A percentile compares a stretch with the other conserved stretches of the same genome.
Conservation (phyloP, 2,888 invertebrate species). For the Deroplatys truncata region DNA sequence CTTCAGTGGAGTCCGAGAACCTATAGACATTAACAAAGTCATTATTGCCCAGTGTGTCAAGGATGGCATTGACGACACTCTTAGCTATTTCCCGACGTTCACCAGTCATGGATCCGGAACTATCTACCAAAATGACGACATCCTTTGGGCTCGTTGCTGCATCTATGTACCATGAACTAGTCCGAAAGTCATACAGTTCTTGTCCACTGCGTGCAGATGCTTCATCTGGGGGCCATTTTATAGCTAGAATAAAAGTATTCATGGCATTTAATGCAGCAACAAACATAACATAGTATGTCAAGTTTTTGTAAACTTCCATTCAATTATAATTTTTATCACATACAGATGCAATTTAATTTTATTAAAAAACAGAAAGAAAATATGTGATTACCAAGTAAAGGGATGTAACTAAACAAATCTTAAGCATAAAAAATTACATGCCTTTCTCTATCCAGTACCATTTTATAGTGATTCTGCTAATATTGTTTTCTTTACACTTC, state of each 20-base stretch:
- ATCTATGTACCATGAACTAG: constrained; percentile 54
- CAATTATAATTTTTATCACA: too few species aligned
- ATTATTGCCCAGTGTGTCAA: constrained; percentile 93
- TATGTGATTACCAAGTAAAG: too few species aligned
- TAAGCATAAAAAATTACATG: too few species aligned
- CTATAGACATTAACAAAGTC: constrained; percentile 95
- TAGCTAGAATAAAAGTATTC: constrained; percentile 19
- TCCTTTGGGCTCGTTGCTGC: constrained; percentile 60
- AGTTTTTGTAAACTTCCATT: too few species aligned
- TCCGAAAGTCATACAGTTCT: constrained; percentile 51
- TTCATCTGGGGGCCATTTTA: constrained; percentile 61
- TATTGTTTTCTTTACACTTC: too few species aligned
- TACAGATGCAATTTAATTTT: too few species aligned
- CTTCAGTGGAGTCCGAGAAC: constrained; percentile 79
- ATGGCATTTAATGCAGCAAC: neutral
- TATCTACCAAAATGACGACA: constrained; percentile 88
- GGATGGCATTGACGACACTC: constrained; percentile 80
- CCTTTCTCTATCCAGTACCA: too few species aligned
- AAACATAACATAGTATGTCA: too few species aligned
- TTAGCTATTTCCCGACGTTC: constrained; percentile 80
- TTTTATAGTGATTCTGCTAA: too few species aligned
- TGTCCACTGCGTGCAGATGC: constrained; percentile 65
- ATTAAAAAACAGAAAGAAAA: too few species aligned
- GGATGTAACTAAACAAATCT: too few species aligned
- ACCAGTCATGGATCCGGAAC: constrained; percentile 81